Evolutionary conservation across 2,797 vertebrate species (phyloP).

Genomic region (Sandelia bainsii): DNA sequence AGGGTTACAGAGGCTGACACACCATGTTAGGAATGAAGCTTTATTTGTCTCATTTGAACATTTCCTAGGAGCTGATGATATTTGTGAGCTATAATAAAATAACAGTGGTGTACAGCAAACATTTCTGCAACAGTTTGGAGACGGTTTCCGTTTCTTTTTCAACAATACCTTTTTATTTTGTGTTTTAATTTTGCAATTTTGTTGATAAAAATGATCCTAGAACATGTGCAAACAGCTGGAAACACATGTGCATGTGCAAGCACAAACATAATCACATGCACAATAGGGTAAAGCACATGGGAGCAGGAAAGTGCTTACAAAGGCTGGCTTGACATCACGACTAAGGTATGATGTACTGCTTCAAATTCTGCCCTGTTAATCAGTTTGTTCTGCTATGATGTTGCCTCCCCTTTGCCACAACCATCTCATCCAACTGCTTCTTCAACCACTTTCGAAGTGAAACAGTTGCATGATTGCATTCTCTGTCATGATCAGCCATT

Average conservation of each 20-base stretch:
- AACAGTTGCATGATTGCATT: constrained; percentile 13
- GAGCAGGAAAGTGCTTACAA: constrained; percentile 69
- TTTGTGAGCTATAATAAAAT: background rate
- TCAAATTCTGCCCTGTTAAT: constrained; percentile 59
- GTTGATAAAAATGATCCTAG: background rate
- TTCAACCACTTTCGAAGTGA: constrained; percentile 13
- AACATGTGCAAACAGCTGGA: constrained; percentile 7
- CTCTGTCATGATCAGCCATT: constrained; percentile 14
- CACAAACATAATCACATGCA: constrained; percentile 1
- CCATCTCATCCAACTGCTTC: constrained; percentile 48
- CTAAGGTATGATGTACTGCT: constrained; percentile 61
- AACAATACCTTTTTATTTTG: background rate
- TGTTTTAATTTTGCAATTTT: background rate
- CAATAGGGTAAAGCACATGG: constrained; percentile 43
- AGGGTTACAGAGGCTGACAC: background rate
- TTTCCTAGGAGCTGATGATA: constrained; percentile 1
- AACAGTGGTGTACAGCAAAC: too few relatives aligned
- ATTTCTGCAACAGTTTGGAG: too few relatives aligned
- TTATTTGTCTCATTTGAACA: constrained; percentile 7
- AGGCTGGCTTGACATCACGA: constrained; percentile 51
- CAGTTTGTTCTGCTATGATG: constrained; percentile 41
- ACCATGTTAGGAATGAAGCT: background rate
- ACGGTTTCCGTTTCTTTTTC: background rate
- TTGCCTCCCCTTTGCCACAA: constrained; percentile 17
- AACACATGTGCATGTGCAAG: background rate